Evolutionary conservation across 2,888 invertebrate genomes (phyloP).

Genomic region (Amphipoea oculea): DNA sequence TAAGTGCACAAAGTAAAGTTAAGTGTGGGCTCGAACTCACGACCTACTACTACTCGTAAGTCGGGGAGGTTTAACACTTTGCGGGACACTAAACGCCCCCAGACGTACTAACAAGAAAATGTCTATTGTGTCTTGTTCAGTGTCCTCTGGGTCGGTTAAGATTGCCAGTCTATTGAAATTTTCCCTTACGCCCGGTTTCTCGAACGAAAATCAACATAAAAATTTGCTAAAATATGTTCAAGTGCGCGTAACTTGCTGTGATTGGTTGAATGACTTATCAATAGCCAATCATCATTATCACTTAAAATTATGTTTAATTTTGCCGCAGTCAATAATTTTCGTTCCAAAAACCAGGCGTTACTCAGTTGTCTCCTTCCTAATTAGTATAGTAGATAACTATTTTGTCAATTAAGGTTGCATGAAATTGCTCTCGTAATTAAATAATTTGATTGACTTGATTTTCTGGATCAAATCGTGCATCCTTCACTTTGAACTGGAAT

Average conservation of each 20-base stretch:
- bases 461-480: slow-evolving; percentile 27
- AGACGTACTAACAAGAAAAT: too few relatives aligned
- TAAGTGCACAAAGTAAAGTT: too few relatives aligned
- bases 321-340: not conserved
- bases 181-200: not conserved
- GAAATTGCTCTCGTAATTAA: slow-evolving; percentile 24
- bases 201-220: not conserved
- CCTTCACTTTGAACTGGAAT: slow-evolving; percentile 48
- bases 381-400: not conserved
- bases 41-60: too few relatives aligned
- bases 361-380: not conserved
- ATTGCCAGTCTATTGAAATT: not conserved
- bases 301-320: not conserved
- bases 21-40: too few relatives aligned
- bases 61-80: too few relatives aligned
- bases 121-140: too few relatives aligned
- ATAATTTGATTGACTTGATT: slow-evolving; percentile 24
- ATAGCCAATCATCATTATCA: not conserved
- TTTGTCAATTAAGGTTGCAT: not conserved
- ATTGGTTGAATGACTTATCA: not conserved
- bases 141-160: too few relatives aligned
- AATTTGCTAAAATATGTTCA: not conserved
- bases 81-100: too few relatives aligned
- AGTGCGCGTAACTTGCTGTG: not conserved
- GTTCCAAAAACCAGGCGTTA: not conserved